Base-by-base conservation (phyloP, 2,113 vertebrate genomes). In the Daboia siamensis region DNA sequence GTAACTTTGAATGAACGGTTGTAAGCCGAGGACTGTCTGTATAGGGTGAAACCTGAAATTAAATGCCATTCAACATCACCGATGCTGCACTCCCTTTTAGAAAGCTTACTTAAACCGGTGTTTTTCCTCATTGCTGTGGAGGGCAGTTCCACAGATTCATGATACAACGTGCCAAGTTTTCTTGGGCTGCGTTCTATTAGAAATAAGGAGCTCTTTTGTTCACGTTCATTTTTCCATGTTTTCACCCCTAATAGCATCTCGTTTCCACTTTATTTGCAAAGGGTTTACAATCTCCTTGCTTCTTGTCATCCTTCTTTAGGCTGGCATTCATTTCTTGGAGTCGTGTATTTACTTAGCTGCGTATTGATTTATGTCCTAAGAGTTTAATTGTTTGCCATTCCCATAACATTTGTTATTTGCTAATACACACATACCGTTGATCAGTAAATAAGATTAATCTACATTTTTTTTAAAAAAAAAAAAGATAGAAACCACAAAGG, bases 201-300 rank as follows among this genome's bases (percentile, higher is more conserved):
- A 33, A 33, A n/a, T 69, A 69, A 69, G 5, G 64, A n/a, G 4
- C 21, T n/a, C 5, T n/a, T 5, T 0, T 0, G 1, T 1, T 11
- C n/a, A 74, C n/a, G n/a, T 33, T 74, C n/a, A 17, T 74, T 74
- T 39, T 20, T 5, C 5, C 15, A 1, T 74, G 69, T 39, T 39
- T 80, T 80, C 69, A 39, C 69, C 6, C 69, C 13, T 20, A 80
- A 39, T 39, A 39, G n/a, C n/a, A 8, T 80, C n/a, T 80, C 69
- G 8, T 80, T 39, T 39, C 6, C 15, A 80, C n/a, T 20, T 39
- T 39, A 8, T 39, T 80, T 80, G n/a, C 69, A 80, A 39, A 80
- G 15, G 5, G n/a, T 39, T 74, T 80, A 33, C 15, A 80, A 20
- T 80, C n/a, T 80, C 33, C 2, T 8, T 39, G n/a, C 15, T 80